Conservation (phyloP, 1,140 invertebrate genomes). For the Bicyclus anynana region DNA sequence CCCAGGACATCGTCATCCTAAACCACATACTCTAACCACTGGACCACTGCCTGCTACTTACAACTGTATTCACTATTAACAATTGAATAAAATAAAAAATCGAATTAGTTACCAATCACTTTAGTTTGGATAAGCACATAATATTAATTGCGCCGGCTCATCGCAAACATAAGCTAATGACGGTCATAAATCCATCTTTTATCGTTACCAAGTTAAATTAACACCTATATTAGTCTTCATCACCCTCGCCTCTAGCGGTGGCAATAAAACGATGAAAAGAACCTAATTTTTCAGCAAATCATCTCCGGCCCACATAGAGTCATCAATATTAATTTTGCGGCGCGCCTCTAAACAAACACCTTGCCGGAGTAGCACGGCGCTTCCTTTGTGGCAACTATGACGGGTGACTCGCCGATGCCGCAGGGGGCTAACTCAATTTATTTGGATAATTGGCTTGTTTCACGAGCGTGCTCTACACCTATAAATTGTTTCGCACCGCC, state of each 20-base stretch:
- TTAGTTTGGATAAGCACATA: background rate
- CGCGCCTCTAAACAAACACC: slow-evolving; percentile 73
- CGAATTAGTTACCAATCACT: background rate
- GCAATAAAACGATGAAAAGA: slow-evolving; percentile 74
- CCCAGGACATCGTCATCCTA: too few relatives aligned
- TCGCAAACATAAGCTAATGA: slow-evolving; percentile 30
- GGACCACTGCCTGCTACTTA: too few relatives aligned
- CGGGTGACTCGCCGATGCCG: slow-evolving; percentile 38
- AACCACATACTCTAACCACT: too few relatives aligned
- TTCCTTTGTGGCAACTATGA: slow-evolving; percentile 67
- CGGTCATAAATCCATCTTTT: slow-evolving; percentile 54
- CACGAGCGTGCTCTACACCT: slow-evolving; percentile 45
- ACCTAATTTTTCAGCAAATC: slow-evolving; percentile 74
- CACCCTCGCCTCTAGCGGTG: slow-evolving; percentile 40
- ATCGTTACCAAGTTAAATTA: slow-evolving; percentile 68
- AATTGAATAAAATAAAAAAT: background rate
- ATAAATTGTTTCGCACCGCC: slow-evolving; percentile 45
- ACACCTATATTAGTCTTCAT: slow-evolving; percentile 73
- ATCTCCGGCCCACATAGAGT: slow-evolving; percentile 71
- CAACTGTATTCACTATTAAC: too few relatives aligned
- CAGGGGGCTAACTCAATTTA: slow-evolving; percentile 67
- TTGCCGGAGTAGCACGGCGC: slow-evolving; percentile 56
- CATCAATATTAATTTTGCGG: slow-evolving; percentile 76
- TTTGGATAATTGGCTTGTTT: slow-evolving; percentile 72
- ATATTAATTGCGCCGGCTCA: slow-evolving; percentile 17